A percentile compares a stretch with the other conserved stretches of the same genome.
Conservation (phyloP, 2,113 vertebrate genomes). For the Eretmochelys imbricata region DNA sequence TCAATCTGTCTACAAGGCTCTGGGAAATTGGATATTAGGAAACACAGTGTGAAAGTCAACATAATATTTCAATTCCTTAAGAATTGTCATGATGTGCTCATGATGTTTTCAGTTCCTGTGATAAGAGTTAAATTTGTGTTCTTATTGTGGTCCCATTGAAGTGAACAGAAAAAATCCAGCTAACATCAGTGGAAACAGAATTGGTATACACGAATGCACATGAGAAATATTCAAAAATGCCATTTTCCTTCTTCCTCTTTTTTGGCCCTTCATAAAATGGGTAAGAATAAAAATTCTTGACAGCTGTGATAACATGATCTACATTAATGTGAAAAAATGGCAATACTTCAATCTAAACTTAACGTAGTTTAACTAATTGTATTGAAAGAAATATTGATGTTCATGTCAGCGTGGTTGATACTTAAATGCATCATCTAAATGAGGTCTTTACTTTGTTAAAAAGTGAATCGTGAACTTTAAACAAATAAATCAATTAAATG, state of each 20-base stretch:
- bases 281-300: constrained; percentile 24
- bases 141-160: neutral
- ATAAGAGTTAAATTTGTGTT: neutral
- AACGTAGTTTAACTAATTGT: constrained; percentile 54
- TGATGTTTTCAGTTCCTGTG: constrained; percentile 12
- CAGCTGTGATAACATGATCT: constrained; percentile 14
- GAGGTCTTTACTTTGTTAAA: constrained; percentile 46
- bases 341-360: constrained; percentile 30
- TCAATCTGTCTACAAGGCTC: neutral
- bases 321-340: neutral
- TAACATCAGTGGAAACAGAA: neutral
- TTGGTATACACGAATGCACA: neutral
- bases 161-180: fast-evolving
- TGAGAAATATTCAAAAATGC: neutral
- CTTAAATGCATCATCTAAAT: constrained; percentile 53
- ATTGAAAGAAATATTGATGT: constrained; percentile 63
- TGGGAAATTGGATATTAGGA: neutral
- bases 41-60: constrained; percentile 12
- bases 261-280: neutral
- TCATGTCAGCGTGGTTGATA: constrained; percentile 26
- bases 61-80: neutral
- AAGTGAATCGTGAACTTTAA: constrained; percentile 19
- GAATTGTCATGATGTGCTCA: neutral
- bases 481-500: constrained; percentile 3
- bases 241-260: neutral